phyloP scores from a whole-genome alignment of 2,797 vertebrate genomes.

The Crocodylus rhombifer region DNA sequence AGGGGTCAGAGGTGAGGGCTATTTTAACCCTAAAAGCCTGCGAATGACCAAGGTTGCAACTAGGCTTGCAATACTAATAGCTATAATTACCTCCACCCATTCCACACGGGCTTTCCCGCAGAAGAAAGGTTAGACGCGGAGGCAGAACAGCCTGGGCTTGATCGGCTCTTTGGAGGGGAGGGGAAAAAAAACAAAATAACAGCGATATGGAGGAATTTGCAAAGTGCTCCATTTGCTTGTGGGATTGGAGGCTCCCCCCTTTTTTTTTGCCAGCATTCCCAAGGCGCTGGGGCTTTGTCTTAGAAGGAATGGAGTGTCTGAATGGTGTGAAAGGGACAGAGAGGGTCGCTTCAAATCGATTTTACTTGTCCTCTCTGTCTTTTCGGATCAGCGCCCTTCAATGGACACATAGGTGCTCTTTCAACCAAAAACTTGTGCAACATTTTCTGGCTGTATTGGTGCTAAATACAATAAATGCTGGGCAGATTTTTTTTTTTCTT shows the following conservation, averaged over 20 bases:
- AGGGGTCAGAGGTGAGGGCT: constrained; percentile 83
- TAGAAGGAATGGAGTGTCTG: constrained; percentile 85
- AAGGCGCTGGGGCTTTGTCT: constrained; percentile 86
- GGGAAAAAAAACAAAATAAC: constrained; percentile 51
- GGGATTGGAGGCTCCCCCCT: constrained; percentile 61
- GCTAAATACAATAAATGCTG: constrained; percentile 86
- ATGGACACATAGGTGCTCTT: constrained; percentile 88
- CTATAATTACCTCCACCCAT: constrained; percentile 63
- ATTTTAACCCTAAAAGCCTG: constrained; percentile 80
- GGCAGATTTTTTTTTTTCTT: constrained; percentile 78
- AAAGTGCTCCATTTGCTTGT: constrained; percentile 72
- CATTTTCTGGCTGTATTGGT: constrained; percentile 88
- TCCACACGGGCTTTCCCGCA: constrained; percentile 55
- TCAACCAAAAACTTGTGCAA: constrained; percentile 89
- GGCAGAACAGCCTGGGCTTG: constrained; percentile 65
- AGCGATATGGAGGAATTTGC: constrained; percentile 76
- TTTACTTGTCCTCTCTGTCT: constrained; percentile 89
- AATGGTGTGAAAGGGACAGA: constrained; percentile 89
- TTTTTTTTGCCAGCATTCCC: constrained; percentile 78
- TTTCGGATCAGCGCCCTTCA: constrained; percentile 91
- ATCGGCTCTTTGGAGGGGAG: constrained; percentile 42
- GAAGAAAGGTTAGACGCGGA: constrained; percentile 39
- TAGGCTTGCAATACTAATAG: constrained; percentile 58
- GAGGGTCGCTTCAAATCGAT: constrained; percentile 90
- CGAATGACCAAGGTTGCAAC: constrained; percentile 67